phyloP scores from a whole-genome alignment of 2,888 invertebrate genomes.

The Athrips mouffetella region DNA sequence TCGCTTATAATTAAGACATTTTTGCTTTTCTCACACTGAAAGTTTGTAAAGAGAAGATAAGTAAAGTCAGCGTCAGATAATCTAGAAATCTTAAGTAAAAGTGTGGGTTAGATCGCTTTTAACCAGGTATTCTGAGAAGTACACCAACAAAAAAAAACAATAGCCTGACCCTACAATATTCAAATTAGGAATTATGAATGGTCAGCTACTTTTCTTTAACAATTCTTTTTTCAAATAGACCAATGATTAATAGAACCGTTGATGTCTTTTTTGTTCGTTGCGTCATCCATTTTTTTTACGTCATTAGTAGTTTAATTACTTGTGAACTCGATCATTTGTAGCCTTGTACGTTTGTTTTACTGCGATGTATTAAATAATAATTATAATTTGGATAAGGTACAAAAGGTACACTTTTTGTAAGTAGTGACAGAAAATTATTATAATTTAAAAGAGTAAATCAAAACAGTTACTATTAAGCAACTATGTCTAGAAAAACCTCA shows the following conservation, averaged over 20 bases:
- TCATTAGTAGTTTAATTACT: conserved; percentile 73
- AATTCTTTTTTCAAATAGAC: conserved; percentile 58
- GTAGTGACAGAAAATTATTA: no score
- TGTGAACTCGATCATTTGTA: conserved; percentile 70
- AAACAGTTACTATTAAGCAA: no score
- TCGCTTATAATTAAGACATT: background rate
- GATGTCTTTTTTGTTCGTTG: conserved; percentile 66
- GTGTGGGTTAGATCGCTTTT: no score
- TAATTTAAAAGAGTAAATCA: no score
- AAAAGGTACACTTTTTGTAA: no score
- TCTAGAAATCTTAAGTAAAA: no score
- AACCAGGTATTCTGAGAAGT: background rate
- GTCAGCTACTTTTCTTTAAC: conserved; percentile 33
- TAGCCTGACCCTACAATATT: conserved; percentile 55
- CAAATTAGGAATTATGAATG: conserved; percentile 67
- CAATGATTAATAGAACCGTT: conserved; percentile 69
- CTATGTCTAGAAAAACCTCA: no score
- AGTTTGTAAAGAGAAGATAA: no score
- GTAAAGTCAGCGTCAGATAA: no score
- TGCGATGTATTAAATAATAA: conserved; percentile 26
- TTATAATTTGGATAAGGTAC: background rate
- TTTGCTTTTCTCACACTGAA: no score
- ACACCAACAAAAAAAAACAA: conserved; percentile 39
- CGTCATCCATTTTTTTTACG: conserved; percentile 27
- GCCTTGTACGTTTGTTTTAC: conserved; percentile 36